Conservation (phyloP, 2,113 vertebrate species). For the Pollachius pollachius region DNA sequence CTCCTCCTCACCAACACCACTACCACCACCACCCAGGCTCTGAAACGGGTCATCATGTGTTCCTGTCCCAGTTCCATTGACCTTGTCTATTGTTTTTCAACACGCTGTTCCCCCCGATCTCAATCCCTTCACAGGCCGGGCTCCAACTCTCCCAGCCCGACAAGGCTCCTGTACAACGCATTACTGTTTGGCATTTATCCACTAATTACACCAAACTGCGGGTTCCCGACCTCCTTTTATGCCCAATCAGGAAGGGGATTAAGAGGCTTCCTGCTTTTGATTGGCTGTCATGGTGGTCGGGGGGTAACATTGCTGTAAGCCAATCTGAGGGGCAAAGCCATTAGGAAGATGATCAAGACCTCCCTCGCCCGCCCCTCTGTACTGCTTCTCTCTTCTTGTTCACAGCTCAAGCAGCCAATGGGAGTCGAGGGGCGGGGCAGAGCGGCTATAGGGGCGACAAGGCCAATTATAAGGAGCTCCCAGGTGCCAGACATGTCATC, state of each 20-base stretch:
- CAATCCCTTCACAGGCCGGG: constrained; percentile 4
- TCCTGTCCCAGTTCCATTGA: too few relatives aligned
- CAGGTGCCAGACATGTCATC: constrained; percentile 64
- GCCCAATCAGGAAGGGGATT: constrained; percentile 59
- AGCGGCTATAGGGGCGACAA: constrained; percentile 39
- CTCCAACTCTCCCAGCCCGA: constrained; percentile 42
- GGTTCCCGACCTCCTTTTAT: constrained; percentile 65
- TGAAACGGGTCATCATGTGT: too few relatives aligned
- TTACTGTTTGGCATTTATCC: constrained; percentile 64
- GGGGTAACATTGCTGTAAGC: constrained; percentile 2
- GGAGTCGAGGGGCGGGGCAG: constrained; percentile 11
- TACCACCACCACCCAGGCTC: too few relatives aligned
- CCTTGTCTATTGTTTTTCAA: too few relatives aligned
- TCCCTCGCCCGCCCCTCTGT: constrained; percentile 37
- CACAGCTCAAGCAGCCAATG: constrained; percentile 17
- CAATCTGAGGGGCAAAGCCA: constrained; percentile 10
- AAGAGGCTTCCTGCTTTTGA: constrained; percentile 52
- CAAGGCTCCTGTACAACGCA: constrained; percentile 52
- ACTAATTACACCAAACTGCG: constrained; percentile 69
- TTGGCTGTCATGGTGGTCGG: constrained; percentile 46
- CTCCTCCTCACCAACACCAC: too few relatives aligned
- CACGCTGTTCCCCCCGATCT: constrained; percentile 5
- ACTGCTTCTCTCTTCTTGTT: constrained; percentile 41
- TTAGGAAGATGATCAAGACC: background rate
- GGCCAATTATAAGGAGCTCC: constrained; percentile 76